Percentiles rank a stretch among this genome's conserved stretches.
These are phyloP conservation scores for Aurelia sp. DNA, from an alignment of 30 jellyfish, hydroid and myxozoan genomes.

Conservation along the genomic window DNA sequence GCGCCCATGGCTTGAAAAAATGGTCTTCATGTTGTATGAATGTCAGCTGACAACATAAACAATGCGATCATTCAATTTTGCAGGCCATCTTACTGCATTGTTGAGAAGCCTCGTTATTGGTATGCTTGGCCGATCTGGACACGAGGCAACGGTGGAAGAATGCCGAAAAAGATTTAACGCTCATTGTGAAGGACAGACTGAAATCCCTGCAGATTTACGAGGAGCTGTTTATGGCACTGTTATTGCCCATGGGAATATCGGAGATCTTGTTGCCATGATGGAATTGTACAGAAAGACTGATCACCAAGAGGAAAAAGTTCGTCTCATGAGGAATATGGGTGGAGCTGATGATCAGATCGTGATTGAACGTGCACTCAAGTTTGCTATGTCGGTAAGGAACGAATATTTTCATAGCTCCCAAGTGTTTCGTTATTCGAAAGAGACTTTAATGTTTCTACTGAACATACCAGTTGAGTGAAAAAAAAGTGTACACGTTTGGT, in stretches of 20 bases:
- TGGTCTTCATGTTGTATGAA: too few relatives aligned
- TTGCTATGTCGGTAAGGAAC: slow-evolving; percentile 89
- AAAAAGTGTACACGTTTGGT: too few relatives aligned
- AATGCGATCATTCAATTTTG: too few relatives aligned
- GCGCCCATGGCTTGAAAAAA: too few relatives aligned
- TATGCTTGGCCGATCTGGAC: slow-evolving; percentile 84
- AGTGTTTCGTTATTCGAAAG: too few relatives aligned
- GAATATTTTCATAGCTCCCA: too few relatives aligned
- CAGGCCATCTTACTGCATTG: slow-evolving; percentile 87
- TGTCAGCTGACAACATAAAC: too few relatives aligned
- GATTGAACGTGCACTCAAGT: slow-evolving; percentile 74
- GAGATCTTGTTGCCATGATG: slow-evolving; percentile 77
- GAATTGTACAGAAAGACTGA: slow-evolving; percentile 73
- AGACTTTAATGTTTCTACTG: too few relatives aligned
- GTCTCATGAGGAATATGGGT: slow-evolving; percentile 87
- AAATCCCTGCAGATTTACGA: slow-evolving; percentile 88
- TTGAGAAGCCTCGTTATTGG: slow-evolving; percentile 80
- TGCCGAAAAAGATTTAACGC: slow-evolving; percentile 71
- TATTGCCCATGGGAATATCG: slow-evolving; percentile 73
- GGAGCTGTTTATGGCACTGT: slow-evolving; percentile 92
- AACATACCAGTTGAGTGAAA: too few relatives aligned
- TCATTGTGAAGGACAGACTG: slow-evolving; percentile 79
- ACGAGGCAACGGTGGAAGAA: slow-evolving; percentile 76
- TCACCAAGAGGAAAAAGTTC: slow-evolving; percentile 88
- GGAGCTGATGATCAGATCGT: slow-evolving; percentile 71